Base-by-base conservation (phyloP, 1,140 invertebrate genomes). In the Lepeophtheirus salmonis region DNA sequence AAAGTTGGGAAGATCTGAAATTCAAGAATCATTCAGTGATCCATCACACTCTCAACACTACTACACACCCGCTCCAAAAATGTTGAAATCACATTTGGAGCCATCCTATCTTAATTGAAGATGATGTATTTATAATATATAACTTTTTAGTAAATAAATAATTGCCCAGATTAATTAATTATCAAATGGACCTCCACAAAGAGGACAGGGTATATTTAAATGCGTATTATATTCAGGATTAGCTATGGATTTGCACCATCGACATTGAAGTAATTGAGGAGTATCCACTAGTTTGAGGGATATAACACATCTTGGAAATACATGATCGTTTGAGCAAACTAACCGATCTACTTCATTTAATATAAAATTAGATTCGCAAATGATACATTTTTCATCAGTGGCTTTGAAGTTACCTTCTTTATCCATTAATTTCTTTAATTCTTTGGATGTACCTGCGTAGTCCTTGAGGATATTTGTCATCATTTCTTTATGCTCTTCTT, bases 1-100 rank as follows among this genome's bases (percentile, higher is more conserved):
- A 17, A 57, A 30, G 14, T 21, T 57, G 26, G 55, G 26, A 23
- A 25, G 21, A 17, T 24, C 23, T 20, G 55, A 57, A 21, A 57
- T 26, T 23, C 55, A 57, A 25, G 25, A 17, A 6, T 57, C 55
- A n/a, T 57, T 26, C 25, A 12, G 16, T 24, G 25, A 57, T 25
- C 55, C 55, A 26, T 25, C 13, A 17, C n/a, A 2, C 20, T 21
- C 22, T 4, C 55, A 14, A 13, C 2, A 16, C 26, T 57, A 23
- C 26, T 57, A 57, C 55, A 23, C 30, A 10, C 30, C 6, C 6
- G 6, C 30, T n/a, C 6, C 30, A 10, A 6, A n/a, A 41, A 41
- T n/a, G 6, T n/a, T 41, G n/a, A n/a, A 41, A 6, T 41, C 30
- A 10, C 6, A 10, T n/a, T 41, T 41, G 30, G 30, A 41, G 30